A percentile compares a stretch with the other conserved stretches of the same genome.
Conservation (phyloP, 2,113 vertebrate genomes). For the Cottus gobio region DNA sequence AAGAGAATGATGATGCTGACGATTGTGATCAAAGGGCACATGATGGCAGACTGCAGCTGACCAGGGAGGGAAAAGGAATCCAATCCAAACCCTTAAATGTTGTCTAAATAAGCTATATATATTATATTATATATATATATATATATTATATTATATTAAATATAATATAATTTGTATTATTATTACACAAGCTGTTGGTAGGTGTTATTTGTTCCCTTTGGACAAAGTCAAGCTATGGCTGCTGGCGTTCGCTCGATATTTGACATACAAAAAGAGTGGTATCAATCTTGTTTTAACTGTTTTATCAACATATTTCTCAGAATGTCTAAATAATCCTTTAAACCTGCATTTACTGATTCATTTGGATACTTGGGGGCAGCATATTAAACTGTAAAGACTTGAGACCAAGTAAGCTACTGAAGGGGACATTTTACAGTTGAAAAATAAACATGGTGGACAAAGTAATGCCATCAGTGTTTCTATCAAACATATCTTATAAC, state of each 20-base stretch:
- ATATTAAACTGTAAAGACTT: neutral
- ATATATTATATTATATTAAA: too few species aligned
- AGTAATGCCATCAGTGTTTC: neutral
- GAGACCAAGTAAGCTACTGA: neutral
- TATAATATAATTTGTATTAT: too few species aligned
- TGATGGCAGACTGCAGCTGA: conserved; percentile 21
- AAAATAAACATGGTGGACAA: neutral
- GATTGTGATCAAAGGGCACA: conserved; percentile 31
- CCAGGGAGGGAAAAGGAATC: conserved; percentile 15
- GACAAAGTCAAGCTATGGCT: neutral
- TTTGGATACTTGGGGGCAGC: neutral
- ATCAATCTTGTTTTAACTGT: neutral
- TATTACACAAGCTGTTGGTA: neutral
- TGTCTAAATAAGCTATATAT: conserved; percentile 6
- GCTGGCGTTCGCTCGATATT: neutral
- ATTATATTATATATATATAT: too few species aligned
- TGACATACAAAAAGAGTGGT: neutral
- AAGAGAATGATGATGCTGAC: conserved; percentile 17
- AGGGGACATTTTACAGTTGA: neutral
- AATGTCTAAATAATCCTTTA: neutral
- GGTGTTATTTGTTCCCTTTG: neutral
- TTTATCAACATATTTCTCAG: neutral
- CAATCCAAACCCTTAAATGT: conserved; percentile 4
- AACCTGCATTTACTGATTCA: neutral
- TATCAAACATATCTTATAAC: neutral